Evolutionary conservation across 2,888 invertebrate species (phyloP).

Genomic region (Synergus japonicus): DNA sequence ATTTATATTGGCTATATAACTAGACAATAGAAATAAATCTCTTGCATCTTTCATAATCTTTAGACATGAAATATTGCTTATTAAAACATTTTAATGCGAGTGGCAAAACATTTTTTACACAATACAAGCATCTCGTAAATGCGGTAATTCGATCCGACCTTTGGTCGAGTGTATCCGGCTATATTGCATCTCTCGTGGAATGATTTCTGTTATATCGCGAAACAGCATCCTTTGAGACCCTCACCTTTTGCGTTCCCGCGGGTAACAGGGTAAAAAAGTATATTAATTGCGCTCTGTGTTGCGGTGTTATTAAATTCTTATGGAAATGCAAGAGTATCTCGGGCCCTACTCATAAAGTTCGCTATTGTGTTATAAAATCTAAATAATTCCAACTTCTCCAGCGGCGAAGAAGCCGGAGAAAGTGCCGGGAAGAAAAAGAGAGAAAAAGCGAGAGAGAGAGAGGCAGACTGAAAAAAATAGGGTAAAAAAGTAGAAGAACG

Average conservation of each 20-base stretch:
- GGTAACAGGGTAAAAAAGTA: conserved; percentile 74
- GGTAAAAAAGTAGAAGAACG: conserved; percentile 8
- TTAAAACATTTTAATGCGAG: not conserved
- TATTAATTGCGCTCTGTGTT: conserved; percentile 75
- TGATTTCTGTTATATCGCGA: conserved; percentile 18
- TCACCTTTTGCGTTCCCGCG: conserved; percentile 52
- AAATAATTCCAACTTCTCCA: conserved; percentile 74
- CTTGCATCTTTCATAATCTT: not conserved
- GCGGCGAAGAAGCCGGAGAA: conserved; percentile 47
- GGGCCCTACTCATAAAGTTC: conserved; percentile 71
- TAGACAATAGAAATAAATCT: not conserved
- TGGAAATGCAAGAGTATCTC: conserved; percentile 69
- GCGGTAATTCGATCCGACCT: not conserved
- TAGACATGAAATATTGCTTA: not conserved
- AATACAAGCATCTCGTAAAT: not conserved
- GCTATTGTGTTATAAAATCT: conserved; percentile 76
- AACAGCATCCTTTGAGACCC: conserved; percentile 49
- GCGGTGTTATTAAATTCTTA: conserved; percentile 77
- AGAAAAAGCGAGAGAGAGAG: conserved; percentile 23
- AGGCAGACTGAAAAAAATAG: conserved; percentile 40
- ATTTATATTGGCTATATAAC: not conserved
- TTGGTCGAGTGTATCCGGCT: not conserved
- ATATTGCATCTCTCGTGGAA: conserved; percentile 6
- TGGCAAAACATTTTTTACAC: not conserved
- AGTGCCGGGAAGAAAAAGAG: conserved; percentile 53